A percentile compares a stretch with the other conserved stretches of the same genome.
These are phyloP conservation scores for Oryzias sinensis DNA, from an alignment of 2,797 vertebrate genomes.

Conservation along the genomic window DNA sequence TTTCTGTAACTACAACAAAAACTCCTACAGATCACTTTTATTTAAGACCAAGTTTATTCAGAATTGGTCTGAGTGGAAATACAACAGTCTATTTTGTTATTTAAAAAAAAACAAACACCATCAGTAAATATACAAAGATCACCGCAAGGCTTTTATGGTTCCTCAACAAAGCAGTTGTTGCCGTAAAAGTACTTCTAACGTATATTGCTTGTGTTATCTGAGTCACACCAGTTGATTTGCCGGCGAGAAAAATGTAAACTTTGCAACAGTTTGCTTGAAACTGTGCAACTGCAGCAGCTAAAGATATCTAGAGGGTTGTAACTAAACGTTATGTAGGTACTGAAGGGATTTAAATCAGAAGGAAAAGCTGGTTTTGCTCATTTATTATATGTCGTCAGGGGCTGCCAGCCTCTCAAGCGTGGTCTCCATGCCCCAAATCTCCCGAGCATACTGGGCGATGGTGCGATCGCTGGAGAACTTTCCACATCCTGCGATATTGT, in stretches of 20 bases:
- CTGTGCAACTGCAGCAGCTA: background rate
- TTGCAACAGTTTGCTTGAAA: constrained; percentile 13
- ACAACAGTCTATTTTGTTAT: constrained; percentile 37
- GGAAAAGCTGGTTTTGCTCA: constrained; percentile 8
- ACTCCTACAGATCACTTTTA: constrained; percentile 1
- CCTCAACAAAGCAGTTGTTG: constrained; percentile 13
- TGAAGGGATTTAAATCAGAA: background rate
- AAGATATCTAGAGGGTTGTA: constrained; percentile 26
- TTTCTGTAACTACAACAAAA: background rate
- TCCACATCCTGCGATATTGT: constrained; percentile 88
- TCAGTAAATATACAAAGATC: constrained; percentile 46
- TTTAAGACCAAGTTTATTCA: constrained; percentile 61
- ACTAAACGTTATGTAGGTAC: constrained; percentile 9
- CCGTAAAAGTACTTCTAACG: background rate
- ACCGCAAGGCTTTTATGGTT: constrained; percentile 32
- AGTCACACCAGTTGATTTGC: constrained; percentile 13
- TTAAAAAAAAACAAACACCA: constrained; percentile 45
- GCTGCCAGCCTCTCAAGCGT: constrained; percentile 81
- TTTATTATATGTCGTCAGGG: constrained; percentile 73
- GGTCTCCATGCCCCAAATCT: constrained; percentile 92
- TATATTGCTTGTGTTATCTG: background rate
- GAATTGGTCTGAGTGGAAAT: constrained; percentile 52
- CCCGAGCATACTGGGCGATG: constrained; percentile 87
- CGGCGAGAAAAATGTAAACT: constrained; percentile 26
- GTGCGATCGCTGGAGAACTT: constrained; percentile 95